Percentiles rank a stretch among this genome's conserved stretches.
phyloP scores from a whole-genome alignment of 2,797 vertebrate genomes.

The Catharus ustulatus region DNA sequence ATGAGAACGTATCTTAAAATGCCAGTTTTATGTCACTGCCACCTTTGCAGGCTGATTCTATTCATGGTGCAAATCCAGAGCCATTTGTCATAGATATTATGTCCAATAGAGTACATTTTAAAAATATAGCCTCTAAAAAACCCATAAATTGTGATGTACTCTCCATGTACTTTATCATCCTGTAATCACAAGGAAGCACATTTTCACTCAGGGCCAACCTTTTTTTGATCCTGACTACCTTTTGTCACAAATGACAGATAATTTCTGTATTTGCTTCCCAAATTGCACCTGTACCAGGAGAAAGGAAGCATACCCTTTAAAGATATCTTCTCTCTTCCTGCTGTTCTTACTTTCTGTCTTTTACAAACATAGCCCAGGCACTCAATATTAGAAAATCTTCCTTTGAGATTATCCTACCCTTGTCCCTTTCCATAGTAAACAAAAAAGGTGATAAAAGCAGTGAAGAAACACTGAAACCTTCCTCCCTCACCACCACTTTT shows the following conservation, averaged over 20 bases:
- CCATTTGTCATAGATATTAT: conserved; percentile 32
- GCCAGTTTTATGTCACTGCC: conserved; percentile 35
- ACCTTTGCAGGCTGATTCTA: conserved; percentile 42
- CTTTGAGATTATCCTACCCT: neutral
- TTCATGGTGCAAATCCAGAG: conserved; percentile 55
- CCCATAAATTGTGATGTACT: neutral
- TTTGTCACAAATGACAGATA: neutral
- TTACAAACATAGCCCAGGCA: neutral
- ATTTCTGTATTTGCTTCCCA: neutral
- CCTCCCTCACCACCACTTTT: neutral
- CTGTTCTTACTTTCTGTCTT: neutral
- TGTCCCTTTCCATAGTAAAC: neutral
- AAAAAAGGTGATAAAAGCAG: neutral
- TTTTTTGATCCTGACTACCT: neutral
- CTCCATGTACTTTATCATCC: neutral
- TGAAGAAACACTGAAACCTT: neutral
- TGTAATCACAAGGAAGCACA: neutral
- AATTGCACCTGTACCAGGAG: neutral
- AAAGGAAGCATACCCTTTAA: neutral
- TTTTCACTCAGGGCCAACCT: neutral
- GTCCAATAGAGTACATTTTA: neutral
- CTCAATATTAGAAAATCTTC: neutral
- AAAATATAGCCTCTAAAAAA: conserved; percentile 7
- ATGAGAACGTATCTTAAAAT: conserved; percentile 36
- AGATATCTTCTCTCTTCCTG: neutral